Evolutionary conservation across 2,888 invertebrate genomes (phyloP), one percentile per base, ranked within the genome.

Genomic region (Caradrina kadenii): DNA sequence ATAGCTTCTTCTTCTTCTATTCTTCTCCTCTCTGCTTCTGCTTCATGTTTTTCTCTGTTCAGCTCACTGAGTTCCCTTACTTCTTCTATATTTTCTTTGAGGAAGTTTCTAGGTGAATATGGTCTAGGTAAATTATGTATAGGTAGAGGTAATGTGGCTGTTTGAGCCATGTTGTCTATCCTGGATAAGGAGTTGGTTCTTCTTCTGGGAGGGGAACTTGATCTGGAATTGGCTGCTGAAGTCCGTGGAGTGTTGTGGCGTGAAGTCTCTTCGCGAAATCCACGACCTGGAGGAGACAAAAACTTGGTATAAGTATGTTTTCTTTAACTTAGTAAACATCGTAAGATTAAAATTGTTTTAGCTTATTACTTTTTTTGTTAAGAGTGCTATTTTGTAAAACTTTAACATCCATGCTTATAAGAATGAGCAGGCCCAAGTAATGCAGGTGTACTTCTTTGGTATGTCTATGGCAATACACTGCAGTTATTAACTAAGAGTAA

Each of bases 181-280:
- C 88, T 92, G 4, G 94, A 90, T 50, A 94, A 79, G 1, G 96
- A 96, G 81, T 89, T 92, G 8, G 95, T 94, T 86, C 95, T 89
- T 89, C 93, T 92, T 81, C 94, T 86, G 0, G 91, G 90, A 2
- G 96, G 96, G 0, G 96, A 96, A 71, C 85, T 93, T 35, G 93
- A 88, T 87, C 95, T 89, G 53, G 96, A 96, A 79, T 94, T 95
- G 54, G 91, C 82, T 50, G 93, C 92, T 59, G 95, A 95, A 45
- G 94, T 93, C 83, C 88, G 92, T 5, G 97, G 96, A 17, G 96
- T 96, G 59, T 93, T 96, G 73, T 96, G 96, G 15, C 96, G 93
- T 7, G 97, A 96, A 8, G 95, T 96, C 49, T 94, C 94, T 89
- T 94, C 94, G 82, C 94, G 90, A 76, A 94, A 97, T 93, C 88